Evolutionary conservation across 2,113 vertebrate species (phyloP).

Genomic region (Peromyscus polionotus): DNA sequence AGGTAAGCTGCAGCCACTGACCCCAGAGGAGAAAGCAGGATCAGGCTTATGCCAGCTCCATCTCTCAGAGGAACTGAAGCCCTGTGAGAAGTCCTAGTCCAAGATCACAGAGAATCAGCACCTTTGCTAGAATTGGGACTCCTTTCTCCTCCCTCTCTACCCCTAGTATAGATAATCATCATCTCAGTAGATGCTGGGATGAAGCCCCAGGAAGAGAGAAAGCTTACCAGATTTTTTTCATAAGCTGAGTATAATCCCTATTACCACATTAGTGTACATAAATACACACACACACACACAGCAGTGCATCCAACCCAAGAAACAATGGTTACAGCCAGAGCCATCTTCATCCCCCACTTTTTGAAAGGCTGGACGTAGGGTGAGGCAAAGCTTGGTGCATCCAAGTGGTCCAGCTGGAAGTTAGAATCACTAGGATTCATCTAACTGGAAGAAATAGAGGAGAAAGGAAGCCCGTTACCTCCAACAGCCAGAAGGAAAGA

Average conservation of each 20-base stretch:
- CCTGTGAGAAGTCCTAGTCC: neutral
- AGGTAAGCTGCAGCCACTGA: neutral
- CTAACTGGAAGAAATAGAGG: neutral
- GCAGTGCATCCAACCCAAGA: neutral
- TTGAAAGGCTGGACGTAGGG: neutral
- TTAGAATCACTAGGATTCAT: neutral
- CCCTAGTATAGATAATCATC: neutral
- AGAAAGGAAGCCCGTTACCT: neutral
- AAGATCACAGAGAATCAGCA: neutral
- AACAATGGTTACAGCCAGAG: neutral
- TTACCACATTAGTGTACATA: neutral
- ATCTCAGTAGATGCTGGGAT: neutral
- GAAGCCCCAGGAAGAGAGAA: neutral
- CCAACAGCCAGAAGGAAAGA: neutral
- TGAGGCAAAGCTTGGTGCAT: neutral
- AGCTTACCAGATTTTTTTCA: neutral
- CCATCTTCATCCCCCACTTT: neutral
- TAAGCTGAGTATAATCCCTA: neutral
- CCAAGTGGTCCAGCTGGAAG: neutral
- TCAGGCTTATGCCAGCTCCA: neutral
- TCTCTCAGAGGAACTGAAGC: slow-evolving; percentile 37
- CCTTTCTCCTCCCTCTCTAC: neutral
- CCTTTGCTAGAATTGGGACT: neutral
- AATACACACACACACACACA: neutral
- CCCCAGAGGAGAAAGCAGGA: neutral